A percentile compares a stretch with the other conserved stretches of the same genome.
Conservation (phyloP, 1,140 invertebrate genomes). For the Euura saliciscinereae region DNA sequence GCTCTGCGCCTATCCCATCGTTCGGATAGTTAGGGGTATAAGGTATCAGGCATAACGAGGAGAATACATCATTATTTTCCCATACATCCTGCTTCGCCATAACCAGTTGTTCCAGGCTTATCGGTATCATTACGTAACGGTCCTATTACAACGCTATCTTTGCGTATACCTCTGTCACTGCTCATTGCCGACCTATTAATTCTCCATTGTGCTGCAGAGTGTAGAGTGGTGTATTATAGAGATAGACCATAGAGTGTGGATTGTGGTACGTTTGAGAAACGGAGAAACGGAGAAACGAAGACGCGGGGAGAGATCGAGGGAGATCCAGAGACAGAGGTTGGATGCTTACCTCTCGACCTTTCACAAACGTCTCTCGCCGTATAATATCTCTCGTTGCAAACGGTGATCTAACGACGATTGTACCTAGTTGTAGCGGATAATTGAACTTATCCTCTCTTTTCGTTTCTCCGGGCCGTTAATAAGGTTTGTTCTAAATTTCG, state of each 20-base stretch:
- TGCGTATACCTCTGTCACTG: background rate
- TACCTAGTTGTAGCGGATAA: too few relatives aligned
- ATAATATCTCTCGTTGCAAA: background rate
- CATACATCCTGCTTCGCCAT: background rate
- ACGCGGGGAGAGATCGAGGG: background rate
- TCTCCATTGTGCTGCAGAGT: background rate
- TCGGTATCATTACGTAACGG: constrained; percentile 5
- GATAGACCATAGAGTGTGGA: background rate
- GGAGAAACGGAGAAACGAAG: too few relatives aligned
- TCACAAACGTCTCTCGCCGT: background rate
- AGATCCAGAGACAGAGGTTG: background rate
- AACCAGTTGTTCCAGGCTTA: constrained; percentile 5
- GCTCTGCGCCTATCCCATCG: background rate
- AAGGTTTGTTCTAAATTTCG: too few relatives aligned
- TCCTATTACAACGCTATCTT: background rate
- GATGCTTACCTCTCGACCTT: constrained; percentile 3
- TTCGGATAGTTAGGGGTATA: too few relatives aligned
- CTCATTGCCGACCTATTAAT: constrained; percentile 1
- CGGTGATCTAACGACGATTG: too few relatives aligned
- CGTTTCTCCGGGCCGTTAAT: too few relatives aligned
- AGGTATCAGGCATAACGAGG: too few relatives aligned
- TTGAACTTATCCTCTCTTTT: too few relatives aligned
- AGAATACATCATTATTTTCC: background rate
- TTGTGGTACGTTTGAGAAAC: too few relatives aligned
- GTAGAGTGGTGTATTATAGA: background rate